Evolutionary conservation across 2,888 invertebrate genomes (phyloP), one percentile per base, ranked within the genome.

Genomic region (Molorchus minor): DNA sequence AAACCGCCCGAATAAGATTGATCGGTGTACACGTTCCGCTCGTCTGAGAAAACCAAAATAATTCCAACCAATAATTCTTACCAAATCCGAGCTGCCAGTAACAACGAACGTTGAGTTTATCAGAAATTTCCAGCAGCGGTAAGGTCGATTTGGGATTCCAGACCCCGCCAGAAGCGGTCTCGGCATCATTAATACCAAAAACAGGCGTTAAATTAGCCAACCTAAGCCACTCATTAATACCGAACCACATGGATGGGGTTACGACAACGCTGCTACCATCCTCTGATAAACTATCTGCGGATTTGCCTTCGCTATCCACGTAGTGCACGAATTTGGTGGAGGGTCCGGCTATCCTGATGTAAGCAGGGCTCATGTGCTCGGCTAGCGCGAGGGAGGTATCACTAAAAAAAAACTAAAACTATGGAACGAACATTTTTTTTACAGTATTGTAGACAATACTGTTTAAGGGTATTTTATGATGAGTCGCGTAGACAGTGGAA

Each of bases 51-150:
- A 25, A 5, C 38, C 38, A 40, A 20, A 25, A 25, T 8, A 33
- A 47, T 47, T 44, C 25, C 17, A 16, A 2, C 2, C 38, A 16
- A 38, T 25, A 33, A 54, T 67, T 58, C 80, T 81, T 78, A 91
- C 90, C 89, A 74, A 87, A 88, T 54, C 89, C 90, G 15, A 91
- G 77, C 77, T 92, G 90, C 91, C 91, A 93, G 65, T 84, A 87
- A 17, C 88, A 85, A 57, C 86, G 84, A 4, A 86, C 84, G 30
- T 86, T 85, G 58, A 87, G 84, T 71, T 85, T 83, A 59, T 89
- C 87, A 3, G 89, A 88, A 45, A 88, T 85, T 2, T 88, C 86
- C 44, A 94, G 81, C 12, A 93, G 84, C 25, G 86, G 84, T 35
- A 87, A 74, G 0, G 89, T 85, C 0, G 88, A 84, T 70, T 87